Conservation (phyloP, 2,113 vertebrate species). For the human (Homo sapiens) region GRCh38 chr18:59585501-59586000, state of each 20-base stretch:
- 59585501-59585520: background rate
- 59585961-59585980: background rate
- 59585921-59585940: background rate
- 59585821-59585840: background rate
- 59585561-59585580: background rate
- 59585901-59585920: slow-evolving; percentile 32
- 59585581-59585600: background rate
- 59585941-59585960: background rate
- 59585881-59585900: slow-evolving; percentile 30
- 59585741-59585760: accelerated
- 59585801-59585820: background rate
- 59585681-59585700: background rate
- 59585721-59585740: background rate
- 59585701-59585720: no score
- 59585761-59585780: background rate
- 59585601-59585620: background rate
- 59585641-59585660: background rate
- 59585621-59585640: background rate
- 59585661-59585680: background rate
- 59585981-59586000: background rate
- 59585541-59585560: background rate
- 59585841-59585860: background rate
- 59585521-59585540: background rate
- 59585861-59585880: background rate
- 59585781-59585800: accelerated